phyloP scores from a whole-genome alignment of 2,888 invertebrate species.

The Tolmerus cingulatus region DNA sequence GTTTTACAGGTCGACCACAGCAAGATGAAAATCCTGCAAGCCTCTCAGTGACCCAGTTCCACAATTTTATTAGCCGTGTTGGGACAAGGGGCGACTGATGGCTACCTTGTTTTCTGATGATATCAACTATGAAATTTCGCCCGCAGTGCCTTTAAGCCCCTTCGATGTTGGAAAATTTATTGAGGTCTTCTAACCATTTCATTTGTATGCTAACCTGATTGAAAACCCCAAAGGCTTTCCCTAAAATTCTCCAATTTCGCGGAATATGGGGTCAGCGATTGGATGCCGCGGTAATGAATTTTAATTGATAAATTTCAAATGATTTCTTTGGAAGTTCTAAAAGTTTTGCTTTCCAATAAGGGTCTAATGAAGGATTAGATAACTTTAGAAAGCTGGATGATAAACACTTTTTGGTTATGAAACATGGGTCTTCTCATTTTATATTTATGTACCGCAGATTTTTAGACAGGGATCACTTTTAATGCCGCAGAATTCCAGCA shows the following conservation, averaged over 20 bases:
- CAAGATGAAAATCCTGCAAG: neutral
- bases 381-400: neutral
- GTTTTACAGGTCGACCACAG: neutral
- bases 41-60: neutral
- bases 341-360: neutral
- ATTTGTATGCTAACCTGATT: neutral
- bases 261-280: neutral
- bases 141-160: neutral
- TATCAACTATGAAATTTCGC: neutral
- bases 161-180: neutral
- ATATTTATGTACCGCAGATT: neutral
- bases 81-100: neutral
- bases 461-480: neutral
- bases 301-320: neutral
- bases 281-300: neutral
- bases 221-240: neutral
- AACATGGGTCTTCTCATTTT: neutral
- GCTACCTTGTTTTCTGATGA: neutral
- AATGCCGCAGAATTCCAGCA: neutral
- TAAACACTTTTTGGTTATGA: neutral
- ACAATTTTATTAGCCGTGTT: neutral
- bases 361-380: neutral
- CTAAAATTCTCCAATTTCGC: neutral
- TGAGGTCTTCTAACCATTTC: neutral
- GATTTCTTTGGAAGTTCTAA: neutral